Conservation (phyloP, 2,113 vertebrate genomes). For the Cephalophus harveyi region DNA sequence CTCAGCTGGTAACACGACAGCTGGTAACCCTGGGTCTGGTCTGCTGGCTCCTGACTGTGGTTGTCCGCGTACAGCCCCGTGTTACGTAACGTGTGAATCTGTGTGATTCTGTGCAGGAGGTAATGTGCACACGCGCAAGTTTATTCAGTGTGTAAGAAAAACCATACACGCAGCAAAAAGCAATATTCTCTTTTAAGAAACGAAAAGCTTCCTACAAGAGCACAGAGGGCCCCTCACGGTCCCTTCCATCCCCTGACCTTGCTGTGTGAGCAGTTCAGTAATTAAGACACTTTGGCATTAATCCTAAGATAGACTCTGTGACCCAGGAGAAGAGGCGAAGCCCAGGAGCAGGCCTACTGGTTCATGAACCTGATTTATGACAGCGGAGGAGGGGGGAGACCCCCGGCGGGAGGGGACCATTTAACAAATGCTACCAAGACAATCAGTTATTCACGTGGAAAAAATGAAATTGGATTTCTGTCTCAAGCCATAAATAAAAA, state of each 20-base stretch:
- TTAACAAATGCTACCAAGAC: constrained; percentile 23
- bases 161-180: neutral
- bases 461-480: constrained; percentile 68
- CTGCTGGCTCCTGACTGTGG: accelerated
- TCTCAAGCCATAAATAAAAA: constrained; percentile 60
- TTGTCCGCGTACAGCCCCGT: accelerated
- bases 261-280: neutral
- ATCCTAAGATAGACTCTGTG: neutral
- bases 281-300: neutral
- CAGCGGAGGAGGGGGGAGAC: accelerated
- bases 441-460: constrained; percentile 59
- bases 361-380: neutral
- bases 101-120: accelerated
- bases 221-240: accelerated
- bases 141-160: neutral
- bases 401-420: neutral
- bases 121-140: neutral
- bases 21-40: too few relatives aligned
- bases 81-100: accelerated
- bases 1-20: accelerated
- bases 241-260: neutral
- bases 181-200: neutral
- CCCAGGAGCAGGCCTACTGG: neutral
- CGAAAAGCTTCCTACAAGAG: too few relatives aligned
- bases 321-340: neutral